phyloP scores from a whole-genome alignment of 2,113 vertebrate genomes.

The Polypterus senegalus region DNA sequence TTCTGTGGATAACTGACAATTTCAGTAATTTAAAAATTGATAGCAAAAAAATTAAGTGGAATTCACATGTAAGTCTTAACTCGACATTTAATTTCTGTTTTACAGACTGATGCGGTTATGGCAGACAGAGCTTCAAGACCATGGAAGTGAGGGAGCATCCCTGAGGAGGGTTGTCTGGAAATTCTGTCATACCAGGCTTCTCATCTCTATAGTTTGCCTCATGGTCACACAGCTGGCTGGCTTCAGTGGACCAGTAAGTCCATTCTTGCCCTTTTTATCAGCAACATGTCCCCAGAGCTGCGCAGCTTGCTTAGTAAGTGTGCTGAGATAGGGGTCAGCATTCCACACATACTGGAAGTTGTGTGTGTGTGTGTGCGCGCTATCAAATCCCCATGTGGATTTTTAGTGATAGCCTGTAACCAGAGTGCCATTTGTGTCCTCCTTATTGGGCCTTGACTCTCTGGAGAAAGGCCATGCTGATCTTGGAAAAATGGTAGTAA shows the following conservation, averaged over 20 bases:
- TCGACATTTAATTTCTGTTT: neutral
- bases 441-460: no score
- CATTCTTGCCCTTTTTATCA: constrained; percentile 29
- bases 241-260: constrained; percentile 91
- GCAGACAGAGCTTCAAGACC: constrained; percentile 63
- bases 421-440: no score
- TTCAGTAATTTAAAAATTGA: no score
- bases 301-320: constrained; percentile 26
- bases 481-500: no score
- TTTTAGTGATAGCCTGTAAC: no score
- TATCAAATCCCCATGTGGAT: no score
- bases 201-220: constrained; percentile 81
- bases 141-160: constrained; percentile 61
- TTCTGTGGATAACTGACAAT: no score
- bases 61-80: no score
- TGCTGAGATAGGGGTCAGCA: constrained; percentile 32
- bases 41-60: no score
- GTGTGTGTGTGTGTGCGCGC: no score
- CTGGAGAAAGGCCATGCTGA: no score
- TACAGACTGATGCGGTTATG: constrained; percentile 68
- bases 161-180: constrained; percentile 66
- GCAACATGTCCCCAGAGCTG: constrained; percentile 27
- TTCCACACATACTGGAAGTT: no score
- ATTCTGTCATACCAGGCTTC: constrained; percentile 76
- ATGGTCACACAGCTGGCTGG: constrained; percentile 82